phyloP scores from a whole-genome alignment of 53 echinoderm and acorn worm genomes.

The Hippasteria phrygiana region DNA sequence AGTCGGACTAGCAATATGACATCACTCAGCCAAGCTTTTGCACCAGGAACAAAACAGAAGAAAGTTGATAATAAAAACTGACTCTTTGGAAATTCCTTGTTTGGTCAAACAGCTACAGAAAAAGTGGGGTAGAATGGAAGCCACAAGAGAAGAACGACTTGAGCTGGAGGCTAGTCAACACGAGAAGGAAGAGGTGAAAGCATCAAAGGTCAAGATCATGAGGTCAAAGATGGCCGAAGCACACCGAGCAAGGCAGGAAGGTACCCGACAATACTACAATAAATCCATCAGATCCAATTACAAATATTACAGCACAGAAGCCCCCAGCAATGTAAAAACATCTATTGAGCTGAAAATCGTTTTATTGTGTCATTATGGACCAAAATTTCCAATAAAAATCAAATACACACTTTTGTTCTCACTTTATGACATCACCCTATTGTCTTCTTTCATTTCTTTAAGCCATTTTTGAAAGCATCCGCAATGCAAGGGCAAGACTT shows the following conservation, averaged over 20 bases:
- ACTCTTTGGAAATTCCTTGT: not conserved
- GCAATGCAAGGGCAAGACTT: conserved; percentile 31
- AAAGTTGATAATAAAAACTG: no score
- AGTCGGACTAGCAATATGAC: no score
- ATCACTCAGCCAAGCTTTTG: no score
- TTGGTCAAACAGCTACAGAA: conserved; percentile 6
- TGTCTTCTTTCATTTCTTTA: not conserved
- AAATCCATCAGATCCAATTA: no score
- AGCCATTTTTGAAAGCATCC: conserved; percentile 52
- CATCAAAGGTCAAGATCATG: conserved; percentile 39
- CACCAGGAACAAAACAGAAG: no score
- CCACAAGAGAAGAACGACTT: not conserved
- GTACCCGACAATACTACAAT: no score
- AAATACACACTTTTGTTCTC: not conserved
- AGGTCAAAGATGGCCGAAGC: conserved; percentile 36
- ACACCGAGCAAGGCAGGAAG: conserved; percentile 24
- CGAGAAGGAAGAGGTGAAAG: conserved; percentile 13
- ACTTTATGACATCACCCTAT: not conserved
- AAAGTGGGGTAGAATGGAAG: conserved; percentile 38
- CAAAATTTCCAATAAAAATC: not conserved
- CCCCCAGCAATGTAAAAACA: no score
- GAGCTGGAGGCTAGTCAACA: not conserved
- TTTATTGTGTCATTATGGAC: no score
- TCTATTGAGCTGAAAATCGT: no score
- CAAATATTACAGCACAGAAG: no score